A percentile compares a stretch with the other conserved stretches of the same genome.
Conservation (phyloP, 2,797 vertebrate species). For the Enteromius anoplus region DNA sequence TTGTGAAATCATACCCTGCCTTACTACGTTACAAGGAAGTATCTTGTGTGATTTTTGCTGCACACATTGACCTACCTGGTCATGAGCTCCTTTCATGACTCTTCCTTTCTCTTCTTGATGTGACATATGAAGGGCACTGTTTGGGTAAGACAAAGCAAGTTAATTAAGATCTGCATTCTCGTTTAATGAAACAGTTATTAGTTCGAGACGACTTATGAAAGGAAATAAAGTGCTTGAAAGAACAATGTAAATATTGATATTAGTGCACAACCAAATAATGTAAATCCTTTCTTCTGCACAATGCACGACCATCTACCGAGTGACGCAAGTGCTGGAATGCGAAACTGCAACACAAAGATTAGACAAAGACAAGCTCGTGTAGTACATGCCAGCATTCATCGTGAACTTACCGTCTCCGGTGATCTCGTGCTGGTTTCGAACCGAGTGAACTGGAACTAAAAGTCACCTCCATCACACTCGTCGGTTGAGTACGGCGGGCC, state of each 20-base stretch:
- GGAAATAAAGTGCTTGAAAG: neutral
- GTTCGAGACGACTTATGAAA: neutral
- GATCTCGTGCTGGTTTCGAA: conserved; percentile 20
- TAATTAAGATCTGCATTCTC: neutral
- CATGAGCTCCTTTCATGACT: neutral
- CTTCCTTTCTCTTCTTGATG: neutral
- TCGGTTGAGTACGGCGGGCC: neutral
- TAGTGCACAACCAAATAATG: neutral
- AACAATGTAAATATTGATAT: neutral
- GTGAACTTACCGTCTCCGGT: conserved; percentile 18
- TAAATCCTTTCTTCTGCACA: neutral
- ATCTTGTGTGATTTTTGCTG: neutral
- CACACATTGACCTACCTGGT: conserved; percentile 21
- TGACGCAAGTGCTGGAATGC: conserved; percentile 50
- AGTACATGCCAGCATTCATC: neutral
- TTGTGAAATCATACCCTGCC: neutral
- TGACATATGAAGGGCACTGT: conserved; percentile 29
- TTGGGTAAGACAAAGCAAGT: conserved; percentile 3
- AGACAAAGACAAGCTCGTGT: conserved; percentile 40
- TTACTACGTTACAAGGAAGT: neutral
- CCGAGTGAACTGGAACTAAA: neutral
- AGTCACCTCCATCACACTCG: neutral
- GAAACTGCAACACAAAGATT: conserved; percentile 41
- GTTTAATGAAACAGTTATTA: neutral
- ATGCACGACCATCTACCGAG: conserved; percentile 13